Base-by-base conservation (phyloP, 2,113 vertebrate genomes). In the Pituophis catenifer region DNA sequence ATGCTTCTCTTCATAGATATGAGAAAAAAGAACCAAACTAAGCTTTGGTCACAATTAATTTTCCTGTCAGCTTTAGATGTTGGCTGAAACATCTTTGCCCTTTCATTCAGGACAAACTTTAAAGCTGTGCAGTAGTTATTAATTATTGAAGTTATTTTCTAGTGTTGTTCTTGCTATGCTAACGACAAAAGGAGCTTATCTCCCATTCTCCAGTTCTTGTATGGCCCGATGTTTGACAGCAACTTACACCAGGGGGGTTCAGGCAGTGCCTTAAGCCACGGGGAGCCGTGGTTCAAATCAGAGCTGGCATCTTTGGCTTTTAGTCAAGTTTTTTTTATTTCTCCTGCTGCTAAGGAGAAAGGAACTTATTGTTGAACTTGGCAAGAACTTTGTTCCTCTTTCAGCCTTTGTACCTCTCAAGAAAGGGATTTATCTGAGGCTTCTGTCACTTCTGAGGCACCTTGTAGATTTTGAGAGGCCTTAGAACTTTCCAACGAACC, bases 71-170 rank as follows among this genome's bases (percentile, higher is more conserved):
- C 62, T 94, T 92, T 52, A 8, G n/a, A 0, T 3, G 24, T 0
- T 6, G 70, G 5, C 8, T 1, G 65, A 26, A 89, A 11, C 0
- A 3, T 48, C n/a, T 12, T 8, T 59, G 4, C 55, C n/a, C 12
- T 85, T 38, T 59, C 89, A 33, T 13, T 91, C 85, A 38, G 44
- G 8, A 5, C 0, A 0, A 19, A 65, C 95, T 94, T 91, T 62
- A 93, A 92, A 86, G 75, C 48, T 95, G 33, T 15, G 33, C n/a
- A 44, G 75, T 44, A 91, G 19, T 65, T 5, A 86, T 86, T 52
- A 59, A 17, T 70, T 91, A 50, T 38, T 90, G 13, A 93, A 90
- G 86, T 92, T 58, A 86, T 91, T 95, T 94, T 54, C 91, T 93
- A 94, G 88, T 89, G 89, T 91, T 89, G 90, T 91, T 89, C 48